Conservation (phyloP, 1,140 invertebrate species). For the Dreissena polymorpha region DNA sequence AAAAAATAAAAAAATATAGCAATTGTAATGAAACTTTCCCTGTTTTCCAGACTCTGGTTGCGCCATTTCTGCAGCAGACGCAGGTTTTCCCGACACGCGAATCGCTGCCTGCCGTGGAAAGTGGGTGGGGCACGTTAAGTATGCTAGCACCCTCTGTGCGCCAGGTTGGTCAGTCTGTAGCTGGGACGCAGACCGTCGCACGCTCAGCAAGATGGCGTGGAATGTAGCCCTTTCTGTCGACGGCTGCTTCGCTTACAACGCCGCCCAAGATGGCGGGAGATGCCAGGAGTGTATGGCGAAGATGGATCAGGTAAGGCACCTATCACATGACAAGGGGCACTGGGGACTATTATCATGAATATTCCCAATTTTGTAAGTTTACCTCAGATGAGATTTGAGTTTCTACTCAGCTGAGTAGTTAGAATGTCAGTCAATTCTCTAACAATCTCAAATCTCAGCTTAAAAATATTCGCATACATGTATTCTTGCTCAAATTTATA, state of each 20-base stretch:
- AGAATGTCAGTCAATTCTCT: no score
- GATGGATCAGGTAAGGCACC: constrained; percentile 61
- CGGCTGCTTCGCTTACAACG: constrained; percentile 77
- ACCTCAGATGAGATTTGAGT: no score
- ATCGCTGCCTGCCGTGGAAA: constrained; percentile 71
- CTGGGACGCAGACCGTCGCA: constrained; percentile 61
- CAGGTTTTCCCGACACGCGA: constrained; percentile 57
- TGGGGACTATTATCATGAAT: no score
- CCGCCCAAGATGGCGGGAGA: constrained; percentile 75
- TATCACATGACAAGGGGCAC: neutral
- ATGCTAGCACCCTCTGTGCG: constrained; percentile 69
- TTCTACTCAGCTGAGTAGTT: no score
- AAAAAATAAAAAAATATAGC: no score
- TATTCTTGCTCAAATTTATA: no score
- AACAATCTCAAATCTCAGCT: no score
- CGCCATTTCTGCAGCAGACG: constrained; percentile 56
- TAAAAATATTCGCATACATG: no score
- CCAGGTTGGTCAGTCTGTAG: constrained; percentile 76
- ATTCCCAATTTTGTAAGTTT: neutral
- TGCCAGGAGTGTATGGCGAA: constrained; percentile 71
- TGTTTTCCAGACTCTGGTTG: constrained; percentile 65
- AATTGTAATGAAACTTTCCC: no score
- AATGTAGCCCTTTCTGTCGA: constrained; percentile 67
- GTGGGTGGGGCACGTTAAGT: constrained; percentile 75
- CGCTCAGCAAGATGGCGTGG: constrained; percentile 73